Base-by-base conservation (phyloP, 1,140 invertebrate species). In the Zaprionus taronus region DNA sequence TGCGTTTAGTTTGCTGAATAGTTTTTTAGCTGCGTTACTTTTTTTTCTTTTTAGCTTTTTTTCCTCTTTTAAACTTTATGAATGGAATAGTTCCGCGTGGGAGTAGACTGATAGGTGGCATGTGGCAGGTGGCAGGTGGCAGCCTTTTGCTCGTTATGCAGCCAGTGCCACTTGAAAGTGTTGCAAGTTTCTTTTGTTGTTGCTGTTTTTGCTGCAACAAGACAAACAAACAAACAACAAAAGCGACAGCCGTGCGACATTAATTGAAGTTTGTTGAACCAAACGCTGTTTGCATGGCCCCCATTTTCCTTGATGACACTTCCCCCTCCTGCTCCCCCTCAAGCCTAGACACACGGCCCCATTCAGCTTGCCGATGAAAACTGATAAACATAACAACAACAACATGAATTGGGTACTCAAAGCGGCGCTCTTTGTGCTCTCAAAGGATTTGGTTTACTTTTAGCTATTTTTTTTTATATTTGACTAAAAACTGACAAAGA, bases 251-350 rank as follows among this genome's bases (percentile, higher is more conserved):
- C 69, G 69, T 83, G 72, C 61, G 67, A 81, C 83, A 87, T 86
- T 87, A 86, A 86, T 86, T 86, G 83, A 87, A 86, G 83, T 86
- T 86, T 87, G 83, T 86, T 86, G 83, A 86, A 86, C 83, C 83
- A 86, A 86, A 77, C 70, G 80, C 80, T 87, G 80, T 86, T 85
- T 85, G 76, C 83, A 51, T 75, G 53, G 67, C 68, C 67, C 69
- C 72, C 66, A 69, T 74, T 74, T 57, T 36, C 11, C 36, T 68
- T 73, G 65, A 49, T 41, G 41, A 64, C 36, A n/a, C 31, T 7
- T 5, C 56, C 63, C n/a, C 0, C 63, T n/a, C 0, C 49, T 34
- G 4, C 44, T 11, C 15, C 24, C 56, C 28, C 1, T 11, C 17
- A 11, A 51, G n/a, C 4, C n/a, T 2, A 17, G 41, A 11, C 41